Evolutionary conservation across 2,797 vertebrate genomes (phyloP).

Genomic region (Channallabes apus): DNA sequence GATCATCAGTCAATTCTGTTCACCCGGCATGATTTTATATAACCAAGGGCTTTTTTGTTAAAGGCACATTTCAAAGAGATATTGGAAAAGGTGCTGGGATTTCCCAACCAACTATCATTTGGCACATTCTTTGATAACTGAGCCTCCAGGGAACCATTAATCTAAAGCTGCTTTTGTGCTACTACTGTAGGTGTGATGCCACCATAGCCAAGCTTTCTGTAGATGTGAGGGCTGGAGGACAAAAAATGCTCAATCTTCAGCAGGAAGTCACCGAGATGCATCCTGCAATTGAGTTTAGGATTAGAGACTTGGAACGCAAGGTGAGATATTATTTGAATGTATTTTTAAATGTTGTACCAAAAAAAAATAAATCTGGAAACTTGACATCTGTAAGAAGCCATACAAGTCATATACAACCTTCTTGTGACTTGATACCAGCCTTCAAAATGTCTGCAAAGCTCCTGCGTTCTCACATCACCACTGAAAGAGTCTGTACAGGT

Average conservation of each 20-base stretch:
- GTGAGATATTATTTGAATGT: constrained; percentile 62
- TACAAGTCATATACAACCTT: neutral
- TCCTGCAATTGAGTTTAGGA: constrained; percentile 64
- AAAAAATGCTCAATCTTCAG: constrained; percentile 67
- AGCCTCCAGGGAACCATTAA: neutral
- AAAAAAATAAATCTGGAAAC: neutral
- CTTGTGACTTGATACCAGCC: neutral
- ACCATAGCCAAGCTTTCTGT: constrained; percentile 76
- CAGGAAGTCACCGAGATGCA: constrained; percentile 71
- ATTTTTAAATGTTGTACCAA: neutral
- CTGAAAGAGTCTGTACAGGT: neutral
- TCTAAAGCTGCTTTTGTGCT: constrained; percentile 27
- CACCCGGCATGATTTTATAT: too few species aligned
- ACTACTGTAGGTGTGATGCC: constrained; percentile 82
- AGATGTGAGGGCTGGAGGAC: constrained; percentile 67
- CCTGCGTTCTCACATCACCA: neutral
- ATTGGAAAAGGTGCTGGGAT: too few species aligned
- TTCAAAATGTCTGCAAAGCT: neutral
- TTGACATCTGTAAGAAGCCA: neutral
- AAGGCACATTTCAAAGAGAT: too few species aligned
- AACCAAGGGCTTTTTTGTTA: too few species aligned
- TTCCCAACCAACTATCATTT: neutral
- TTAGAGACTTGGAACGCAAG: constrained; percentile 76
- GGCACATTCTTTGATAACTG: neutral
- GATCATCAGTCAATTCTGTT: neutral